phyloP scores from a whole-genome alignment of 2,113 vertebrate species.

The Urocynchramus pylzowi region DNA sequence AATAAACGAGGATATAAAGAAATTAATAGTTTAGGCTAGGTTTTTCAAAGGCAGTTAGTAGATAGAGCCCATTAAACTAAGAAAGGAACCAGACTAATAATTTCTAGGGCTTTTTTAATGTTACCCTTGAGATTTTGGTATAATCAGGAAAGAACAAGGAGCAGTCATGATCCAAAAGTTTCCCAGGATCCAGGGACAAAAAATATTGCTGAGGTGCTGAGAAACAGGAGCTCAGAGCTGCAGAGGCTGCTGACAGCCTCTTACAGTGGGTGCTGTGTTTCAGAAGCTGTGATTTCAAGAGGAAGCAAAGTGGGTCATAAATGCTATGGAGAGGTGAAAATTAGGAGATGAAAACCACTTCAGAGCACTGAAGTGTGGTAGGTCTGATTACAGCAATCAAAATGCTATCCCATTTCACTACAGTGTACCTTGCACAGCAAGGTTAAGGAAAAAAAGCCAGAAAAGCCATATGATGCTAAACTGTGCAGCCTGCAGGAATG shows the following conservation, averaged over 20 bases:
- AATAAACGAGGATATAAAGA: not conserved
- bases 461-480: not conserved
- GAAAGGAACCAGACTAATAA: not conserved
- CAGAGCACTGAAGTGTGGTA: not conserved
- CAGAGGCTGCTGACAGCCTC: not conserved
- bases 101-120: not conserved
- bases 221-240: not conserved
- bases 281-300: slow-evolving; percentile 35
- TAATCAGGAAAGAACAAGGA: not conserved
- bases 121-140: not conserved
- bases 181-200: not conserved
- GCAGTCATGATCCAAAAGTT: not conserved
- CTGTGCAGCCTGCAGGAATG: not conserved
- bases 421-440: not conserved
- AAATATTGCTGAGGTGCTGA: not conserved
- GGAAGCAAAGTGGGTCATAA: not conserved
- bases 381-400: slow-evolving; percentile 53
- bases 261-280: not conserved
- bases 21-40: not conserved
- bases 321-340: not conserved
- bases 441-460: not conserved
- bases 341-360: slow-evolving; percentile 35
- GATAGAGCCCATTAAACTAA: not conserved
- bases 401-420: not conserved
- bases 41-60: not conserved